Evolutionary conservation across 2,797 vertebrate genomes (phyloP).

Genomic region (Macrochelys suwanniensis): DNA sequence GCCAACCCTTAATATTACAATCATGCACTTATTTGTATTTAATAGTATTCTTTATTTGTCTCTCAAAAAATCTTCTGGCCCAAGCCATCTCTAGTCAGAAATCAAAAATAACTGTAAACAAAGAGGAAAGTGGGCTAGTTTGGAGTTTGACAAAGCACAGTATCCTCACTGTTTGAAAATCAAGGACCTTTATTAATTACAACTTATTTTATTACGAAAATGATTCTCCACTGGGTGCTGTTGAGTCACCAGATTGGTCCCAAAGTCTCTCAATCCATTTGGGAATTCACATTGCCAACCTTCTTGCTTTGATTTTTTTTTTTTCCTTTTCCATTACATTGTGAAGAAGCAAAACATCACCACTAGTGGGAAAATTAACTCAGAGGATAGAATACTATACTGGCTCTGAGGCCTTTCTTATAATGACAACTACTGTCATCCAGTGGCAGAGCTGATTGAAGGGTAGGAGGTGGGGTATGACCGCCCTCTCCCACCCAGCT

Average conservation of each 20-base stretch:
- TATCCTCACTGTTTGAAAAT: conserved; percentile 37
- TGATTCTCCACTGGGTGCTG: not conserved
- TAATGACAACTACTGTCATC: not conserved
- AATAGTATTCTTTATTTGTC: accelerated
- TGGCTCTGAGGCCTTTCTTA: not conserved
- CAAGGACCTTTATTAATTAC: conserved; percentile 59
- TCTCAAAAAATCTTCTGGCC: not conserved
- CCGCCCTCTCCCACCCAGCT: not conserved
- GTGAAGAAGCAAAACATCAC: not conserved
- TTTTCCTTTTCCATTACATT: conserved; percentile 28
- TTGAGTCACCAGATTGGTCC: not conserved
- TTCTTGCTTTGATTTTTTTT: conserved; percentile 15
- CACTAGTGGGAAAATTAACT: not conserved
- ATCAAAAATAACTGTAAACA: not conserved
- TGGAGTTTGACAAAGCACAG: not conserved
- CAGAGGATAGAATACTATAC: not conserved
- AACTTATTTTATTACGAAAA: conserved; percentile 51
- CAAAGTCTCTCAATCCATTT: not conserved
- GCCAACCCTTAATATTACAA: not conserved
- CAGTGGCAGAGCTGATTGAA: not conserved
- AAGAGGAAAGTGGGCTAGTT: not conserved
- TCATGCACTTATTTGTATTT: not conserved
- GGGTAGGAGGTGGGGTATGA: not conserved
- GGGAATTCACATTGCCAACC: not conserved
- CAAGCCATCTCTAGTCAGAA: not conserved